A percentile compares a stretch with the other conserved stretches of the same genome.
phyloP scores from a whole-genome alignment of 1,140 invertebrate genomes.

The Drosophila insularis region DNA sequence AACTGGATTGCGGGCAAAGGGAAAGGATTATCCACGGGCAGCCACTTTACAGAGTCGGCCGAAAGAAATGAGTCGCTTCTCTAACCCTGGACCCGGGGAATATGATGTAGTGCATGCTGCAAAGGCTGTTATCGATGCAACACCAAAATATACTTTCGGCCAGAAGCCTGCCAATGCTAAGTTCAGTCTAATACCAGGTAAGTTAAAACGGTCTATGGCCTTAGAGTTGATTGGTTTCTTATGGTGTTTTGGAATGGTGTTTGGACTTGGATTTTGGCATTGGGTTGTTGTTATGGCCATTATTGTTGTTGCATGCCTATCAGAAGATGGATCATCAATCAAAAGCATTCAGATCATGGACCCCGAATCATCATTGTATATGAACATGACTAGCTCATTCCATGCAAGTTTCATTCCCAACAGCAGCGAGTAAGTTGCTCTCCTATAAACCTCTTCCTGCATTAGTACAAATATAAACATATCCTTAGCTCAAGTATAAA shows the following conservation, averaged over 20 bases:
- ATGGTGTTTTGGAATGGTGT: constrained; percentile 48
- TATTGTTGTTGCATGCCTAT: constrained; percentile 61
- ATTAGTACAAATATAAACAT: constrained; percentile 16
- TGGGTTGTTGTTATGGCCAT: constrained; percentile 28
- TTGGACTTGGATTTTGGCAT: constrained; percentile 32
- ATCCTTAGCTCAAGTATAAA: too few relatives aligned
- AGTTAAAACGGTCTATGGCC: constrained; percentile 41
- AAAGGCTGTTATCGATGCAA: constrained; percentile 86
- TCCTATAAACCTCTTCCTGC: neutral
- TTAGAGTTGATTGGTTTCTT: constrained; percentile 37
- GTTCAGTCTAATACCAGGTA: constrained; percentile 82
- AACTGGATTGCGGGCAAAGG: constrained; percentile 91
- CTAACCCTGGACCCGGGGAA: constrained; percentile 92
- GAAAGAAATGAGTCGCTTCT: constrained; percentile 87
- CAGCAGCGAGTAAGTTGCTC: constrained; percentile 67
- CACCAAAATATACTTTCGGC: constrained; percentile 87
- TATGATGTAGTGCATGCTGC: constrained; percentile 90
- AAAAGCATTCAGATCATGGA: constrained; percentile 41
- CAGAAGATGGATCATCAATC: constrained; percentile 43
- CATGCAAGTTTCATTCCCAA: constrained; percentile 45
- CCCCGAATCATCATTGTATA: constrained; percentile 50
- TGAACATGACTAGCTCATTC: constrained; percentile 46
- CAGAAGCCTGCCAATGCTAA: constrained; percentile 72
- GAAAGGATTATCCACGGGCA: constrained; percentile 86
- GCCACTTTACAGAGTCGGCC: constrained; percentile 90